Evolutionary conservation across 2,797 vertebrate species (phyloP).

Genomic region (Siniperca scherzeri): DNA sequence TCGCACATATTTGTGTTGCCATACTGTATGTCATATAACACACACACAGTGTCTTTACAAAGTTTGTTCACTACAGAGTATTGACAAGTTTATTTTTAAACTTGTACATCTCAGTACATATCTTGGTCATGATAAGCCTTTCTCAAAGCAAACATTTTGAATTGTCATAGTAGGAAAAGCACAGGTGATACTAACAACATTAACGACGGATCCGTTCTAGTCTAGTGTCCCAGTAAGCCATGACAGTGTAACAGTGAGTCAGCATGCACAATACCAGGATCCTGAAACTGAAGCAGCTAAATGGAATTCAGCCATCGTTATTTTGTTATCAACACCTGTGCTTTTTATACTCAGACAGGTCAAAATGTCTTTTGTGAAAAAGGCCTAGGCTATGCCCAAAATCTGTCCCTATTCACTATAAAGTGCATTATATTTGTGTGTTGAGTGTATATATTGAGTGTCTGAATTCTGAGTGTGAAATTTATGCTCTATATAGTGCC

Average conservation of each 20-base stretch:
- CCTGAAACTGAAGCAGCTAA: neutral
- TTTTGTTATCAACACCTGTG: neutral
- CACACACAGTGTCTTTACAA: too few relatives aligned
- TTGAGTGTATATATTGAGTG: neutral
- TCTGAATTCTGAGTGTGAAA: neutral
- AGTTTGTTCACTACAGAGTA: too few relatives aligned
- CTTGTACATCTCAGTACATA: neutral
- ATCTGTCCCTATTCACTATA: neutral
- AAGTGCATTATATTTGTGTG: too few relatives aligned
- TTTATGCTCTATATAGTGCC: neutral
- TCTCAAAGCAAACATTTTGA: constrained; percentile 5
- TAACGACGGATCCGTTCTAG: neutral
- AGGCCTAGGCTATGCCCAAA: neutral
- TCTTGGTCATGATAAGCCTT: neutral
- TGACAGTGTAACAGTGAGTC: neutral
- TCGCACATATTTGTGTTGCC: neutral
- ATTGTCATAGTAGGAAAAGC: neutral
- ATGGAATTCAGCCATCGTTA: neutral
- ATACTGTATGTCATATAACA: neutral
- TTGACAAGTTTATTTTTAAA: neutral
- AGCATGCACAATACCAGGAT: neutral
- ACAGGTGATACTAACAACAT: too few relatives aligned
- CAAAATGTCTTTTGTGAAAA: neutral
- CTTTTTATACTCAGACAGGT: neutral
- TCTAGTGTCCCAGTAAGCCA: neutral